A percentile compares a stretch with the other conserved stretches of the same genome.
Evolutionary conservation across 2,113 vertebrate genomes (phyloP).

Genomic region (Chrysochloris asiatica): DNA sequence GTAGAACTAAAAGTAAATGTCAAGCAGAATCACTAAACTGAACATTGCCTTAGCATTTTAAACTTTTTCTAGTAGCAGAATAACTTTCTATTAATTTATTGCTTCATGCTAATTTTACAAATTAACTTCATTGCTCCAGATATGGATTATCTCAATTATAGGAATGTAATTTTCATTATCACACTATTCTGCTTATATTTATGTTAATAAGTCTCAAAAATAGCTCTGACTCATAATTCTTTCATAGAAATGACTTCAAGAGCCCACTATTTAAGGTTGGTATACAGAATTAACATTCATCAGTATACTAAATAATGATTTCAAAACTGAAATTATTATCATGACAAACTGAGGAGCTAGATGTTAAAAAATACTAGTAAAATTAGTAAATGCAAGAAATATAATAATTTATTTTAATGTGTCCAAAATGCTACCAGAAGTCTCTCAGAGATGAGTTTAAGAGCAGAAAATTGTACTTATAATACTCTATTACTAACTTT

Average conservation of each 20-base stretch:
- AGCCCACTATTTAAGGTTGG: slow-evolving; percentile 43
- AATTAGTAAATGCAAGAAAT: neutral
- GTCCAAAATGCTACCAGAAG: neutral
- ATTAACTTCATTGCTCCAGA: slow-evolving; percentile 71
- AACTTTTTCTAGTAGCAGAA: neutral
- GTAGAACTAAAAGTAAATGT: neutral
- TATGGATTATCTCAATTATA: slow-evolving; percentile 77
- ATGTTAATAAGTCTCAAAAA: slow-evolving; percentile 68
- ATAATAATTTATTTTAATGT: neutral
- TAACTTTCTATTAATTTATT: slow-evolving; percentile 60
- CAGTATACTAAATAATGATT: slow-evolving; percentile 65
- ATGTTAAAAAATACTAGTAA: neutral
- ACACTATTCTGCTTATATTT: slow-evolving; percentile 55
- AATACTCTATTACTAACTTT: neutral
- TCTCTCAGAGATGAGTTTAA: neutral
- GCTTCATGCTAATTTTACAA: slow-evolving; percentile 74
- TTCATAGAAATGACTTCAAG: slow-evolving; percentile 54
- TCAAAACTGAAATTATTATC: slow-evolving; percentile 25
- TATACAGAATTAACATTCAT: slow-evolving; percentile 59
- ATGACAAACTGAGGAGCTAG: neutral
- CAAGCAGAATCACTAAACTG: neutral
- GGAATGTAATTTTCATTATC: slow-evolving; percentile 70
- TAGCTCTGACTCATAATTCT: slow-evolving; percentile 71
- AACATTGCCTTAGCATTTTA: slow-evolving; percentile 42
- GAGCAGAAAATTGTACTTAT: neutral